These are phyloP conservation scores for Aeoliscus strigatus DNA, from an alignment of 2,797 vertebrate species.

Conservation along the genomic window DNA sequence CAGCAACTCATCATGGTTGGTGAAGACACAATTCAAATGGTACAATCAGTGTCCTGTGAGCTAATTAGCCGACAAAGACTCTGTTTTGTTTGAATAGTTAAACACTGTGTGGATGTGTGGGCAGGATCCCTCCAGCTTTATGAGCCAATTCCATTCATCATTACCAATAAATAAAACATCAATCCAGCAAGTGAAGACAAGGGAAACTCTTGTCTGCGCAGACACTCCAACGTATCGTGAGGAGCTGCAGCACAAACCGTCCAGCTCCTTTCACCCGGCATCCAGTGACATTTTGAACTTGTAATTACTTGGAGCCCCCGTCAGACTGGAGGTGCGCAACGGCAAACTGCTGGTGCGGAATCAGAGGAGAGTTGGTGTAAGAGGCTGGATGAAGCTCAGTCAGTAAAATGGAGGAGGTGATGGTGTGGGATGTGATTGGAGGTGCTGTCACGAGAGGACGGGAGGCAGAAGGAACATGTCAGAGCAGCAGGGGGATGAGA, in stretches of 20 bases:
- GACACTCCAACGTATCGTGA: too few species aligned
- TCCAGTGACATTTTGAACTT: slow-evolving; percentile 13
- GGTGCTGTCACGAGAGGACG: slow-evolving; percentile 39
- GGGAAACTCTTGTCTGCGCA: slow-evolving; percentile 2
- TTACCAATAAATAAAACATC: slow-evolving; percentile 14
- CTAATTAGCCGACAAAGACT: too few species aligned
- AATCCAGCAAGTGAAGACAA: slow-evolving; percentile 1
- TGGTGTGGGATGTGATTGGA: slow-evolving; percentile 57
- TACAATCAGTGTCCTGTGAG: too few species aligned
- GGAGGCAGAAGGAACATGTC: background rate
- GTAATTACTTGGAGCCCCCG: slow-evolving; percentile 5
- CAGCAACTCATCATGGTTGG: too few species aligned
- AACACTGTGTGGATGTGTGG: too few species aligned
- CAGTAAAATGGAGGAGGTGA: slow-evolving; percentile 64
- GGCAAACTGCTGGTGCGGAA: too few species aligned
- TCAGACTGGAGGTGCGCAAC: background rate
- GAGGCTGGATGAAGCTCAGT: slow-evolving; percentile 35
- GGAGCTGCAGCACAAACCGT: slow-evolving; percentile 3
- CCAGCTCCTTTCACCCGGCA: slow-evolving; percentile 4
- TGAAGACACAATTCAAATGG: too few species aligned
- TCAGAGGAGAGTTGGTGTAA: slow-evolving; percentile 31
- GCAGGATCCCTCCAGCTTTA: too few species aligned
- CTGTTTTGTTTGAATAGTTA: too few species aligned
- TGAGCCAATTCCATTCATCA: background rate
- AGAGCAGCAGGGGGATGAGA: too few species aligned